Evolutionary conservation across 2,797 vertebrate genomes (phyloP).

Genomic region (Karalla daura): DNA sequence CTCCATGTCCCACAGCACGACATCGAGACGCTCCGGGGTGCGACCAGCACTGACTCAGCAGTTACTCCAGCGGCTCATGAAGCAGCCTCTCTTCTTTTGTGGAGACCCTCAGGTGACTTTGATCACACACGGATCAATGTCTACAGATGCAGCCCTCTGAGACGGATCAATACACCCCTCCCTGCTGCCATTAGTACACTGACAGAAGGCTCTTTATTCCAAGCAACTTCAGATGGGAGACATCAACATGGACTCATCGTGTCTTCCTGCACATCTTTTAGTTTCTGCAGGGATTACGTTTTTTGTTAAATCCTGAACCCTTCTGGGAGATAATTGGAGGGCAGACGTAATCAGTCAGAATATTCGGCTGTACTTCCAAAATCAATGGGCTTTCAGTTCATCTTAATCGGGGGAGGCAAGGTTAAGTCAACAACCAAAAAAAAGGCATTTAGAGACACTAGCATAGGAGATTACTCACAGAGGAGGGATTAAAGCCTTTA

Average conservation of each 20-base stretch:
- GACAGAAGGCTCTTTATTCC: slow-evolving; percentile 20
- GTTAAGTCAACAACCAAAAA: background rate
- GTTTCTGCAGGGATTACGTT: background rate
- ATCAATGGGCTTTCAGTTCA: slow-evolving; percentile 7
- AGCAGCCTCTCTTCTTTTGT: slow-evolving; percentile 7
- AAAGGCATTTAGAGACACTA: background rate
- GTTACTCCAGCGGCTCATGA: slow-evolving; percentile 6
- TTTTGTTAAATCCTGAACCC: background rate
- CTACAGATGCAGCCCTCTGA: slow-evolving; percentile 20
- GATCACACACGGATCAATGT: slow-evolving; percentile 36
- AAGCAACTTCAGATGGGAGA: no score
- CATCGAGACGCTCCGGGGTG: background rate
- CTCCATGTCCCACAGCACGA: background rate
- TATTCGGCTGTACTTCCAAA: background rate
- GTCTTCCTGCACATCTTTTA: background rate
- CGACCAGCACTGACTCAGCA: slow-evolving; percentile 2
- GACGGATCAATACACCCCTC: slow-evolving; percentile 20
- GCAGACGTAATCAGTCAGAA: background rate
- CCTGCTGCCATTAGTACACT: slow-evolving; percentile 18
- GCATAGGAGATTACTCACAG: background rate
- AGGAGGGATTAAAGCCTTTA: no score
- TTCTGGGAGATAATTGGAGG: background rate
- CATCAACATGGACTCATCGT: no score
- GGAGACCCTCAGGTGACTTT: slow-evolving; percentile 38
- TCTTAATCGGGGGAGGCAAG: background rate